phyloP scores from a whole-genome alignment of 92 coral and sea anemone genomes.

The Pocillopora grandis region DNA sequence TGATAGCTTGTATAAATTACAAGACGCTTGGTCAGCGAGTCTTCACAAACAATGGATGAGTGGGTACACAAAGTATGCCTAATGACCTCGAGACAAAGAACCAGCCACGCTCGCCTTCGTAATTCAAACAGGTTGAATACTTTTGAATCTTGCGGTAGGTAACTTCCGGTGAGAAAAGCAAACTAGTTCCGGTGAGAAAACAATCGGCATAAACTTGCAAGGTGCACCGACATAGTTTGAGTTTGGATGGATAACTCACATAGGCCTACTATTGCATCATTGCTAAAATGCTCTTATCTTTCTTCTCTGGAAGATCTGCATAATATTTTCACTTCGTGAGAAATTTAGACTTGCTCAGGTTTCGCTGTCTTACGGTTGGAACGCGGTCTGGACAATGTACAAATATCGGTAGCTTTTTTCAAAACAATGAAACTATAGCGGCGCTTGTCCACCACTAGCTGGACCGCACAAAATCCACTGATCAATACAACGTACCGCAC shows the following conservation, averaged over 20 bases:
- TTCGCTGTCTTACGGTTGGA: not conserved
- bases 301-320: not conserved
- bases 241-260: not conserved
- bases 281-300: not conserved
- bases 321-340: not conserved
- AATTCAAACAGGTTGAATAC: slow-evolving; percentile 11
- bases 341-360: slow-evolving; percentile 13
- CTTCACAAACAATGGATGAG: slow-evolving; percentile 32
- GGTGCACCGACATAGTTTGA: not conserved
- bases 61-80: slow-evolving; percentile 8
- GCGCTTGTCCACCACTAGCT: too few species aligned
- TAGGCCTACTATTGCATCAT: not conserved
- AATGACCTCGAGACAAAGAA: slow-evolving; percentile 30
- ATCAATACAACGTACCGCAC: too few species aligned
- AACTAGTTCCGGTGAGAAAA: slow-evolving; percentile 6
- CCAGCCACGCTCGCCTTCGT: slow-evolving; percentile 24
- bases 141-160: slow-evolving; percentile 24
- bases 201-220: slow-evolving; percentile 3
- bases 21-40: slow-evolving; percentile 37
- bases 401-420: not conserved
- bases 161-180: slow-evolving; percentile 26
- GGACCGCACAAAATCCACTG: too few species aligned
- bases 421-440: too few species aligned
- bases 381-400: not conserved
- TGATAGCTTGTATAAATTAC: slow-evolving; percentile 8